Evolutionary conservation across 2,113 vertebrate species (phyloP), one percentile per base, ranked within the genome.

Genomic region (Empidonax traillii): DNA sequence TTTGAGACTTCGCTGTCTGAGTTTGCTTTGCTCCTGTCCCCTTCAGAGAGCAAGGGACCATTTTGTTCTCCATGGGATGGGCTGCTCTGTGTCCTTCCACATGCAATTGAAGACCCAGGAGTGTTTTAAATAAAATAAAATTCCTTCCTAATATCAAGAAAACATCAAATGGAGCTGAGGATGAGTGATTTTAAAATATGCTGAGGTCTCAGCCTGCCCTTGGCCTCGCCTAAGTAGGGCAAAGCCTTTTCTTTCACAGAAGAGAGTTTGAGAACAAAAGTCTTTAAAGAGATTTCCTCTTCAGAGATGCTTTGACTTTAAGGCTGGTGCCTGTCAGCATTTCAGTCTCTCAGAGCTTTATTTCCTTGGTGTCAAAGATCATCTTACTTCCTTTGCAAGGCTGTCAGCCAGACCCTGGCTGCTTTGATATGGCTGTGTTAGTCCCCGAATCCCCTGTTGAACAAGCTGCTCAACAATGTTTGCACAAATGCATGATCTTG

Each of bases 351-450:
- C 73, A 46, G 63, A 91, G 89, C 87, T 96, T 78, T 90, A 89
- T 97, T 97, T 97, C 62, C 58, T 96, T 62, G 5, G 9, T 93
- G 91, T 93, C 93, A 95, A 77, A 96, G 81, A 96, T 96, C 91
- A 82, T 79, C 93, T 85, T 94, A 59, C 81, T 96, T 96, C 69
- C 90, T 90, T 95, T 92, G 63, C 79, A 67, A 66, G 92, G 89
- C 95, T 97, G 94, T 94, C 93, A 96, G 75, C 80, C 75, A 94
- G 59, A 87, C 80, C 83, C 71, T n/a, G 71, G 43, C 66, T 92
- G 89, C 95, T 96, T 94, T 97, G 90, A 94, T 92, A 81, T 0
- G 1, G 30, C 84, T 74, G 67, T 3, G 9, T 94, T 86, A 81
- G 55, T 96, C 79, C 69, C 75, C 0, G 6, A 93, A 85, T 96